phyloP scores from a whole-genome alignment of 1,140 invertebrate species.

The Amyelois transitella region DNA sequence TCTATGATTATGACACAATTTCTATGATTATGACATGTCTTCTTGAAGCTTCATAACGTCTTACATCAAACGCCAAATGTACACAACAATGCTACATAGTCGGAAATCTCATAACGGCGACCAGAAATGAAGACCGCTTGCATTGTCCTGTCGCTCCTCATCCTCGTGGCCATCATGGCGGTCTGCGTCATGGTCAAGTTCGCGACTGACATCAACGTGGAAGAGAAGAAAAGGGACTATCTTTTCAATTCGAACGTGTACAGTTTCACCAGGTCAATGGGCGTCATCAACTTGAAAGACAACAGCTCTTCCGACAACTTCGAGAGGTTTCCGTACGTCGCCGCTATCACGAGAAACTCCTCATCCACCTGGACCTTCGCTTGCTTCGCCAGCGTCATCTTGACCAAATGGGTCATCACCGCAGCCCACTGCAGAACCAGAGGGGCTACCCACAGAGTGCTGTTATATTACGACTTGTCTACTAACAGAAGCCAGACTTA shows the following conservation, averaged over 20 bases:
- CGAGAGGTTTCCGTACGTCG: conserved; percentile 41
- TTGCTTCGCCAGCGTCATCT: conserved; percentile 50
- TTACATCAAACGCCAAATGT: too few species aligned
- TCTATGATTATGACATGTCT: too few species aligned
- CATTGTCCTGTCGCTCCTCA: conserved; percentile 40
- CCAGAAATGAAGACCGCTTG: conserved; percentile 56
- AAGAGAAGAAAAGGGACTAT: conserved; percentile 43
- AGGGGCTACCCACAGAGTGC: conserved; percentile 31
- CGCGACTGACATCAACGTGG: conserved; percentile 53
- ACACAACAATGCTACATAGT: too few species aligned
- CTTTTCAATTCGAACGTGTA: conserved; percentile 19
- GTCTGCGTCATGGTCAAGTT: conserved; percentile 65
- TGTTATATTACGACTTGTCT: conserved; percentile 42
- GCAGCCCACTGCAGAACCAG: conserved; percentile 50
- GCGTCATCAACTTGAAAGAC: conserved; percentile 35
- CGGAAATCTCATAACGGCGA: too few species aligned
- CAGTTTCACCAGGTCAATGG: conserved; percentile 33
- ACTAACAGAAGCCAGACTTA: conserved; percentile 40
- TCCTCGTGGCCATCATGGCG: conserved; percentile 49
- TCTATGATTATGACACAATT: too few species aligned
- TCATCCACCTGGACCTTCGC: conserved; percentile 37
- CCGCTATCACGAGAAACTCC: conserved; percentile 38
- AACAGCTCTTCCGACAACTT: conserved; percentile 21
- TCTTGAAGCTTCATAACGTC: too few species aligned
- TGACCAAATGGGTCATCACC: conserved; percentile 50